phyloP scores from a whole-genome alignment of 2,888 invertebrate species.

The Griposia aprilina region DNA sequence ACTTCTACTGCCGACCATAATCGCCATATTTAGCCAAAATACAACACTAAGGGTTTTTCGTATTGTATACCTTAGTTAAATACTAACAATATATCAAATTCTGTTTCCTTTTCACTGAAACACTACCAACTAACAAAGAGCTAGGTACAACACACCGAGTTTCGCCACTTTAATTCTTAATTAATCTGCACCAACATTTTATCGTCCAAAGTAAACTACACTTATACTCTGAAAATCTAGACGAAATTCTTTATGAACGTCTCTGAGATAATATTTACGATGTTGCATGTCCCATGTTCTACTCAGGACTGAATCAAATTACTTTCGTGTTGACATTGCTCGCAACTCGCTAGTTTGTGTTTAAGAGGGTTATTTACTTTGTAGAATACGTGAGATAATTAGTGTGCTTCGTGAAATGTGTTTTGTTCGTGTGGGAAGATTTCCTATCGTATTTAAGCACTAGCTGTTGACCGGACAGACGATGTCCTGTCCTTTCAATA shows the following conservation, averaged over 20 bases:
- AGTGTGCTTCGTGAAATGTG: constrained; percentile 18
- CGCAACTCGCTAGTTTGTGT: constrained; percentile 39
- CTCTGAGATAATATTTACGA: constrained; percentile 47
- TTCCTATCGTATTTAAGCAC: neutral
- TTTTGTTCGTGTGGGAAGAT: neutral
- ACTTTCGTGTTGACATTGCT: constrained; percentile 61
- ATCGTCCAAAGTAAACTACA: neutral
- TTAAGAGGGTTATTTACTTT: constrained; percentile 46
- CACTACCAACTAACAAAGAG: neutral
- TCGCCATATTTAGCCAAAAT: neutral
- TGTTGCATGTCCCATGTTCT: constrained; percentile 50
- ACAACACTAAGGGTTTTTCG: too few species aligned
- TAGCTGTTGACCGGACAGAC: neutral
- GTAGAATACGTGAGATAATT: constrained; percentile 43
- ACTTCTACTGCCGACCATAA: neutral
- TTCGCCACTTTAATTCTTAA: neutral
- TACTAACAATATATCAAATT: neutral
- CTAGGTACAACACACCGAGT: neutral
- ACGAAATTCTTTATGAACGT: constrained; percentile 39
- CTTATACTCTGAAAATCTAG: constrained; percentile 25
- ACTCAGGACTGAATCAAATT: constrained; percentile 60
- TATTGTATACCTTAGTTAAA: neutral
- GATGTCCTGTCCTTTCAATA: neutral
- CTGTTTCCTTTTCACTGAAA: neutral
- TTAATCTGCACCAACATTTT: constrained; percentile 4